Evolutionary conservation across 92 coral and sea anemone genomes (phyloP).

Genomic region (Palythoa heliodiscus): DNA sequence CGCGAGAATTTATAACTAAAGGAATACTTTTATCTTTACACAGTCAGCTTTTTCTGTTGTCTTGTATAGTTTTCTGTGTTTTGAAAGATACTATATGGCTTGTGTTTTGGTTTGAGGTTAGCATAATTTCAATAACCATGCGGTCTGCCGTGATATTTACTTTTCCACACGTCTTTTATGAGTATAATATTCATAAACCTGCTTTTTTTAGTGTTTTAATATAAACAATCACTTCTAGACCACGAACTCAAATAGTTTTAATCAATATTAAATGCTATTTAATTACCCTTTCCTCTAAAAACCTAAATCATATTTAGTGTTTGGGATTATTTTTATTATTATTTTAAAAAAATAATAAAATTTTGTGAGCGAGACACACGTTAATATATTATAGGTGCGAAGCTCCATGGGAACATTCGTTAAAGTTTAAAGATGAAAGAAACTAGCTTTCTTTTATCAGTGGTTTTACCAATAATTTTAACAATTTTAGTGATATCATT

Average conservation of each 20-base stretch:
- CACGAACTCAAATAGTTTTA: conserved; percentile 6
- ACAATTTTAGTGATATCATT: no score
- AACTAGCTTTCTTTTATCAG: no score
- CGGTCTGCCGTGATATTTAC: conserved; percentile 18
- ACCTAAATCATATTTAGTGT: neutral
- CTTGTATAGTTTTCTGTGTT: neutral
- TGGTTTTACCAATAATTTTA: no score
- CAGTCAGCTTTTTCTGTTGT: neutral
- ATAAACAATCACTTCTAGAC: conserved; percentile 6
- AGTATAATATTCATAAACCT: neutral
- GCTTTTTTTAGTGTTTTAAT: neutral
- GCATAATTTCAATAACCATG: neutral
- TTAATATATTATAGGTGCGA: no score
- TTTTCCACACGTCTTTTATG: conserved; percentile 6
- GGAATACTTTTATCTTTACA: neutral
- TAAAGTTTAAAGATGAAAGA: no score
- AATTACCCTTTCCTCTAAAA: neutral
- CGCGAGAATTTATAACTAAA: neutral
- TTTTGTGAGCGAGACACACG: no score
- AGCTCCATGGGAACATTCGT: no score
- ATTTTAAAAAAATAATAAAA: no score
- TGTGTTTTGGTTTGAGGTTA: conserved; percentile 24
- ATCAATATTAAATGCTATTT: neutral
- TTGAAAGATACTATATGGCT: neutral
- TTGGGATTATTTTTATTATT: neutral